Conservation (phyloP, 1,140 invertebrate species). For the Calosoma granatense region DNA sequence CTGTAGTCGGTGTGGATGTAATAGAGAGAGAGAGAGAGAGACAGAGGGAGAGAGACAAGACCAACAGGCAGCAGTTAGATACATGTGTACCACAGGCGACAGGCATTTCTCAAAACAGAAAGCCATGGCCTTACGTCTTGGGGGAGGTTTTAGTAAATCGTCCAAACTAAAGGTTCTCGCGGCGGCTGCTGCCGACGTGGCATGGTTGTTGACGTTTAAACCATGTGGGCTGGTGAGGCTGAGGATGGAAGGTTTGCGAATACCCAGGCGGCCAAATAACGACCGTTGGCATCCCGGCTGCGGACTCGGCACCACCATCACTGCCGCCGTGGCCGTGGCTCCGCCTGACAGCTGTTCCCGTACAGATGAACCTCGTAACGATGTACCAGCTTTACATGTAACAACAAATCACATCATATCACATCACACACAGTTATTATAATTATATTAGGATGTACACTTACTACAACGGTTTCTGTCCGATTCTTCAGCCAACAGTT, state of each 20-base stretch:
- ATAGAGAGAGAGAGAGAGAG: too few relatives aligned
- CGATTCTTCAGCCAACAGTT: slow-evolving; percentile 65
- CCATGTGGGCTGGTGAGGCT: slow-evolving; percentile 53
- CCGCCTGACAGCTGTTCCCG: slow-evolving; percentile 34
- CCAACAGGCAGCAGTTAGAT: slow-evolving; percentile 8
- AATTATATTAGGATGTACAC: slow-evolving; percentile 16
- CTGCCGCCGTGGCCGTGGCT: slow-evolving; percentile 30
- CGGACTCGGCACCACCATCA: slow-evolving; percentile 30
- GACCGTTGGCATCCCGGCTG: slow-evolving; percentile 41
- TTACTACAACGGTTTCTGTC: slow-evolving; percentile 52
- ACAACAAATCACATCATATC: too few relatives aligned
- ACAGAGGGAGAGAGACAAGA: slow-evolving; percentile 13
- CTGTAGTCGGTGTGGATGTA: too few relatives aligned
- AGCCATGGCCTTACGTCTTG: slow-evolving; percentile 51
- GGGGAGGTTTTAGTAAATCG: slow-evolving; percentile 64
- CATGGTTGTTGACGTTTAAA: slow-evolving; percentile 36
- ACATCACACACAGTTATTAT: not conserved
- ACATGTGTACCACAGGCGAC: slow-evolving; percentile 10
- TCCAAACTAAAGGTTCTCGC: slow-evolving; percentile 70
- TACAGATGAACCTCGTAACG: slow-evolving; percentile 31
- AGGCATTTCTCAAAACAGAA: slow-evolving; percentile 17
- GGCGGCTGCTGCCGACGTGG: slow-evolving; percentile 38
- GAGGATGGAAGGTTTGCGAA: slow-evolving; percentile 67
- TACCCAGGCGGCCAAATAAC: slow-evolving; percentile 63
- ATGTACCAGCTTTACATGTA: slow-evolving; percentile 27